Evolutionary conservation across 2,888 invertebrate genomes (phyloP), one percentile per base, ranked within the genome.

Genomic region (Eristalis pertinax): DNA sequence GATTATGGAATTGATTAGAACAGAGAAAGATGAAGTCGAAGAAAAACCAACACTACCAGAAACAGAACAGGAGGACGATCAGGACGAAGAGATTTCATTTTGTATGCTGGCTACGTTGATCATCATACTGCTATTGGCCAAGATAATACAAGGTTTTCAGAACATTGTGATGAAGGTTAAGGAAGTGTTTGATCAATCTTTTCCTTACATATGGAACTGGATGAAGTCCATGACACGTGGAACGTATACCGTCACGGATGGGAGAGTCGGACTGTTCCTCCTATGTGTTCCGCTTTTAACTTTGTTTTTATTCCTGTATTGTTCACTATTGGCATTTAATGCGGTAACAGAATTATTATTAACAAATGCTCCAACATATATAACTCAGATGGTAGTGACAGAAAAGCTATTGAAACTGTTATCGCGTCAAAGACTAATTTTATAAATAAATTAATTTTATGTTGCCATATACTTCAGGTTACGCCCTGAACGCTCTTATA

Each of bases 131-230:
- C 24, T 73, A 10, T 22, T 35, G 10, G 3, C 35, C 0, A 84
- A 73, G 26, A 35, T 76, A 15, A 32, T 76, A 11, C 22, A 64
- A 38, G 24, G n/a, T 19, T 87, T 87, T 76, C 87, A 87, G 26
- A 76, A 38, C 4, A 64, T 87, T 8, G 32, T 87, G 2, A 1
- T 76, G 0, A 84, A 24, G n/a, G n/a, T 73, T 8, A 87, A 84
- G 24, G 68, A 80, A 2, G 4, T 87, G n/a, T 84, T 79, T 10
- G 87, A 87, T 50, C 43, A 87, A 60, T 41, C 41, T 2, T 87
- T 87, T 73, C 87, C 87, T 4, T 73, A 64, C 38, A 84, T 87
- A 43, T 87, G 87, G 87, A 73, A n/a, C 24, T 79, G 79, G 84
- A 87, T 87, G 87, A 84, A 80, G 65, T 79, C 19, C 15, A 69